Base-by-base conservation (phyloP, 2,888 invertebrate genomes). In the Cryptocephalus primarius region DNA sequence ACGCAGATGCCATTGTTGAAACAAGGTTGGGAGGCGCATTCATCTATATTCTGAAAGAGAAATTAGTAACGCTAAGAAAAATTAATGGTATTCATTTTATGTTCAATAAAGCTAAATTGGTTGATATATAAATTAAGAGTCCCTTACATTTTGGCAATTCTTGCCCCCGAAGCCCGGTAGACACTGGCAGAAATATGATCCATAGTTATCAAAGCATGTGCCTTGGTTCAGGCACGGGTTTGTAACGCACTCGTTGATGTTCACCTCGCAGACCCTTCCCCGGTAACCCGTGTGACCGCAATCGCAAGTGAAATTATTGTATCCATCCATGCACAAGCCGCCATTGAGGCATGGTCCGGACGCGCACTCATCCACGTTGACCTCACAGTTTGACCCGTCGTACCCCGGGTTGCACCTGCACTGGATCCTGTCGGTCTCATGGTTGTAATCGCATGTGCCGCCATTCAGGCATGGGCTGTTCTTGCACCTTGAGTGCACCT, bases 201-300 rank as follows among this genome's bases (percentile, higher is more conserved):
- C 89, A 67, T 88, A 88, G 46, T 82, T 86, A 69, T 89, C 87
- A 68, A 82, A 88, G 70, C 90, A 90, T 40, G 77, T 75, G 31
- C 88, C 89, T 53, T 79, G 78, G 56, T 88, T 86, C 42, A 76
- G 64, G 59, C 85, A 85, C 11, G 88, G 87, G 51, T 78, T 77
- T 53, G 75, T 73, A 44, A 68, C 60, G 66, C 90, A 91, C 70
- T 91, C 90, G 71, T 91, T 81, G 57, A 89, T 79, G 69, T 91
- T 88, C 11, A 74, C 66, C 58, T 87, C 83, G 67, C 91, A 91
- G 9, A 81, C 74, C 9, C 73, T 63, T 6, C 90, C 89, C 13
- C 72, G 72, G 69, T 86, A 89, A 1, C 88, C 86, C 0, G 88
- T 88, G 58, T 75, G 76, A 41, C 74, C 71, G 67, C 91, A 91